Conservation (phyloP, 1,140 invertebrate species). For the Leptestheria dahalacensis region DNA sequence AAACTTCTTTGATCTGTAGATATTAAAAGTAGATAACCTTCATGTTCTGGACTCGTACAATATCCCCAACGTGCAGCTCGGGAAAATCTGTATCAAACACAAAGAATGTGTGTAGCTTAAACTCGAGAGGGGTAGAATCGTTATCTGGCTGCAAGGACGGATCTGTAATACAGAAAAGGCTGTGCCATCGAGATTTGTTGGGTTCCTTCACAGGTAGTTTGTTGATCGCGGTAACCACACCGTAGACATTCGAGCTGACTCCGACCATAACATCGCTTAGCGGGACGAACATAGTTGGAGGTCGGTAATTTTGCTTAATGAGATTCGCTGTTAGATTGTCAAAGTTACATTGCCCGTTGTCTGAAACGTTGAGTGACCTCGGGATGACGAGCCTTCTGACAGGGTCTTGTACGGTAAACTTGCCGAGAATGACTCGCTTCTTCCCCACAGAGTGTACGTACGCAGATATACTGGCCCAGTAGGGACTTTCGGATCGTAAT, state of each 20-base stretch:
- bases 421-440: background rate
- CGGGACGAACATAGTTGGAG: background rate
- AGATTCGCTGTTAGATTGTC: background rate
- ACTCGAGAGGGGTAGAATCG: background rate
- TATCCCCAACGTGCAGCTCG: constrained; percentile 1
- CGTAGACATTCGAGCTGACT: background rate
- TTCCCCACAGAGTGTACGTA: background rate
- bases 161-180: constrained; percentile 1
- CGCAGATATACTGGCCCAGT: background rate
- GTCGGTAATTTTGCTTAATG: background rate
- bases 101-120: background rate
- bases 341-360: background rate
- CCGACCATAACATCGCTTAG: background rate
- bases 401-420: background rate
- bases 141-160: background rate
- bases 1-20: too few species aligned
- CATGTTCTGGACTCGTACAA: background rate
- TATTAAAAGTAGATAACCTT: background rate
- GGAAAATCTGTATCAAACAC: background rate
- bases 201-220: constrained; percentile 1
- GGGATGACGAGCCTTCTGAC: background rate
- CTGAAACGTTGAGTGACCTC: background rate
- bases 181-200: background rate
- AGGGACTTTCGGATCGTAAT: too few species aligned
- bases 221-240: constrained; percentile 6